phyloP scores from a whole-genome alignment of 1,140 invertebrate species.

The Plodia interpunctella region DNA sequence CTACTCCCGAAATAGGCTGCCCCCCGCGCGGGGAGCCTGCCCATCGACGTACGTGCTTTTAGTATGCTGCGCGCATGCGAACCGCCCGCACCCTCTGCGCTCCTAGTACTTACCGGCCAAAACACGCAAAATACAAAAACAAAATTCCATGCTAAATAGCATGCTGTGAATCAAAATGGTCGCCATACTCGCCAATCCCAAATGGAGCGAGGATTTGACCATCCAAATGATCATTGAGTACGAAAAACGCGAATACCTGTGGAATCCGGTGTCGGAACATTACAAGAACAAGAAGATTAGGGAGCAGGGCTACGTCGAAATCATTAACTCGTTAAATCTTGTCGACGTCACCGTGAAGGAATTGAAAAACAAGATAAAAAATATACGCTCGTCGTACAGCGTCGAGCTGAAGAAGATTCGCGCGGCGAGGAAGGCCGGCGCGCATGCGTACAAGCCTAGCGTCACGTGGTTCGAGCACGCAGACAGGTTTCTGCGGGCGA shows the following conservation, averaged over 20 bases:
- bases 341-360: constrained; percentile 69
- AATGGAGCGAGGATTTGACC: constrained; percentile 73
- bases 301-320: constrained; percentile 69
- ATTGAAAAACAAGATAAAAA: constrained; percentile 75
- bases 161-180: constrained; percentile 61
- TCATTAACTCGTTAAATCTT: constrained; percentile 66
- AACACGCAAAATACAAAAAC: constrained; percentile 44
- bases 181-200: constrained; percentile 67
- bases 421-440: constrained; percentile 67
- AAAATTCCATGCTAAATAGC: constrained; percentile 29
- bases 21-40: constrained; percentile 58
- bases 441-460: constrained; percentile 73
- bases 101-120: constrained; percentile 46
- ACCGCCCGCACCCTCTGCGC: constrained; percentile 71
- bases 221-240: constrained; percentile 73
- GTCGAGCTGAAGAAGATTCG: constrained; percentile 75
- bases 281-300: constrained; percentile 73
- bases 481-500: constrained; percentile 74
- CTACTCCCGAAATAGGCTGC: constrained; percentile 70
- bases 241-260: constrained; percentile 69
- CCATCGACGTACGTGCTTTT: constrained; percentile 76
- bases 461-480: constrained; percentile 76
- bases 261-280: constrained; percentile 69
- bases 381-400: constrained; percentile 72
- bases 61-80: constrained; percentile 76